Base-by-base conservation (phyloP, 2,113 vertebrate species). In the Lepus timidus region DNA sequence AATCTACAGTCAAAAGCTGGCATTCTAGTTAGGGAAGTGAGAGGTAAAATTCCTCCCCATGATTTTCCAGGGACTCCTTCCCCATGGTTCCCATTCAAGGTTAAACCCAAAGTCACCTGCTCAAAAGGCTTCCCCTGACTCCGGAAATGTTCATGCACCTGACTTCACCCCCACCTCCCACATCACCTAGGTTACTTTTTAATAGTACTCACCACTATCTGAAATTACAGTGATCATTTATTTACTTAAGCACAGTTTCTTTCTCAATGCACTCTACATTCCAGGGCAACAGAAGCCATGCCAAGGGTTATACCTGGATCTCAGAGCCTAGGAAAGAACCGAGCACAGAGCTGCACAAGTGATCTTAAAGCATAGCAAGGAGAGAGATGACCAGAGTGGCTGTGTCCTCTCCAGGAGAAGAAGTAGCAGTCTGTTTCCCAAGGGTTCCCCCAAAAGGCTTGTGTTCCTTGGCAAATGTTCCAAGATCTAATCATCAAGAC, bases 21-120 rank as follows among this genome's bases (percentile, higher is more conserved):
- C 29, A 76, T 85, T 62, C 20, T 62, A 67, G 9, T 64, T 95
- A 81, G 33, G 22, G 25, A 62, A 9, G 31, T 7, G 0, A 87
- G 12, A 85, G 3, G 25, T 31, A 64, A 74, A 86, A 27, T 36
- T 70, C 65, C 20, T 82, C 6, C 31, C 10, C 4, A 4, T 86
- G 58, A 65, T 61, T 79, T 70, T 89, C 44, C 27, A 19, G 22
- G 6, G 44, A 19, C 3, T 55, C 36, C 44, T 58, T 84, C 76
- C 73, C 79, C 49, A n/a, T 61, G 22, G 67, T 61, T 84, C n/a
- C n/a, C 17, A 88, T 9, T 90, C 70, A 76, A 73, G 22, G 20
- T 90, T 68, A 93, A 93, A 31, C 23, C 33, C 44, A 62, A 90
- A 88, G 25, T 88, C 33, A 94, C 25, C 36, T 70, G 25, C 33